phyloP scores from a whole-genome alignment of 2,113 vertebrate genomes.

The Falcunculus frontatus region DNA sequence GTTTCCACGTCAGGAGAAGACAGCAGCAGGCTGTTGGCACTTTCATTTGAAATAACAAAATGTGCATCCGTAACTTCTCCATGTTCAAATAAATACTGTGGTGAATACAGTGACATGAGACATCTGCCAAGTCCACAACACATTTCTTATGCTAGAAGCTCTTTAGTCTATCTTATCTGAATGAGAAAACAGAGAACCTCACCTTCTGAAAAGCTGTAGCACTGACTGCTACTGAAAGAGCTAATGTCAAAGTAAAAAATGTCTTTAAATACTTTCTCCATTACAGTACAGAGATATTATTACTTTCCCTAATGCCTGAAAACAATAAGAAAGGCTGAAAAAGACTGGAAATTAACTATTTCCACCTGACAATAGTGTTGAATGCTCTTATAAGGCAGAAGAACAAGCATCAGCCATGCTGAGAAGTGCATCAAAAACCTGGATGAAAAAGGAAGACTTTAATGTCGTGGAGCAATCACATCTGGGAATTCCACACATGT shows the following conservation, averaged over 20 bases:
- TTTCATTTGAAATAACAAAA: background rate
- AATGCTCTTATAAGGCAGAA: background rate
- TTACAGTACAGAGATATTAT: background rate
- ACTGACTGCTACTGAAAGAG: background rate
- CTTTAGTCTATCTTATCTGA: background rate
- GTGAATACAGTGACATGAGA: background rate
- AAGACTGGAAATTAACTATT: background rate
- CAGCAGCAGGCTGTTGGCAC: background rate
- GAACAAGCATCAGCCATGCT: background rate
- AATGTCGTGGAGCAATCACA: background rate
- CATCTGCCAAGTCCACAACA: background rate
- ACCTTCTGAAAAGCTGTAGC: background rate
- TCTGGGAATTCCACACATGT: background rate
- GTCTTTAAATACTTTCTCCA: background rate
- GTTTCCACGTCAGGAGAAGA: background rate
- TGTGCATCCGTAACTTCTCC: background rate
- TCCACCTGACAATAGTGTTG: background rate
- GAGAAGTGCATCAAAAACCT: background rate
- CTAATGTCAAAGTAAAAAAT: background rate
- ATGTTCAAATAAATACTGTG: background rate
- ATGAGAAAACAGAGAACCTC: background rate
- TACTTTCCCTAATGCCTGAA: background rate
- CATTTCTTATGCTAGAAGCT: background rate
- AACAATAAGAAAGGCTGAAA: background rate
- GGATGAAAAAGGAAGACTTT: background rate